Evolutionary conservation across 1,140 invertebrate species (phyloP), one percentile per base, ranked within the genome.

Genomic region (Drosophila kurseongensis): DNA sequence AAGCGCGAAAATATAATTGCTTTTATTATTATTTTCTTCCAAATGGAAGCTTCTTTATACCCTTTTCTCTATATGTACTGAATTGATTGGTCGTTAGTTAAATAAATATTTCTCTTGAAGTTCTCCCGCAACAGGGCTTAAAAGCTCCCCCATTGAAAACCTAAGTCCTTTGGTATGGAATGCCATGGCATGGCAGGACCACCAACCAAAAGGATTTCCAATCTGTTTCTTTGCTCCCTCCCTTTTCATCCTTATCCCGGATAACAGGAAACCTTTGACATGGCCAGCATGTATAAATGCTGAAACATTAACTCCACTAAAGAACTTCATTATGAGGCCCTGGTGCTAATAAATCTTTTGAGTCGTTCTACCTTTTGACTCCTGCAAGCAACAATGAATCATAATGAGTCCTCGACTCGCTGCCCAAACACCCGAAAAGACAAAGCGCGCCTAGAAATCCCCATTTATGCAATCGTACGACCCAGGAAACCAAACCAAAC

Each of bases 301-400:
- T 73, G 54, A 88, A 89, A 76, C 72, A 86, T 86, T 79, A 89
- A 88, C 83, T 86, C 59, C 61, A 42, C 66, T 35, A 74, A 83
- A 59, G 83, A 88, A 86, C 82, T 86, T 86, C 84, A 86, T 88
- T 86, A 86, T 71, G 50, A 44, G 50, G 42, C 13, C 45, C 56
- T 23, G 40, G 7, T 67, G 47, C 71, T 50, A 74, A 86, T 86
- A 86, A 86, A 86, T 86, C 83, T 86, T 72, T 78, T 66, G 61
- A 78, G 79, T 86, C 76, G 69, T 65, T 63, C 59, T 66, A 83
- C 83, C 79, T 86, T 88, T 83, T 76, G 79, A 79, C 81, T 80
- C 75, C 75, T 58, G 63, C 63, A 47, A 40, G 62, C 71, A 45
- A 65, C 83, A 88, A 86, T 86, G 82, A 79, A 83, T 88, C 79